phyloP scores from a whole-genome alignment of 1,140 invertebrate species.

The Rhopalosiphum maidis region DNA sequence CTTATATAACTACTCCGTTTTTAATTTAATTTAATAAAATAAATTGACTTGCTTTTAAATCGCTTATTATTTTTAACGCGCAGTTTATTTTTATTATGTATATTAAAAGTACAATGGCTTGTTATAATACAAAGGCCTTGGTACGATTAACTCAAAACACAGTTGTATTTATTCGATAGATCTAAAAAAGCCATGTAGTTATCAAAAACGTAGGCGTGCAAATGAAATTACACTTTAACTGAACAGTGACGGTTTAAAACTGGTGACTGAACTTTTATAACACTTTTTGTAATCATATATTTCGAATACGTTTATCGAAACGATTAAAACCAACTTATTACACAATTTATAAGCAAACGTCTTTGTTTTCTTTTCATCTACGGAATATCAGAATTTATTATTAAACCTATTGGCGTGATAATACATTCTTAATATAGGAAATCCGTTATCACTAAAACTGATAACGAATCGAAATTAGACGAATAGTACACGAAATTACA shows the following conservation, averaged over 20 bases:
- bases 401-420: too few species aligned
- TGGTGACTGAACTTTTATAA: background rate
- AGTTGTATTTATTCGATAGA: background rate
- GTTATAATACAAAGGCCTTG: background rate
- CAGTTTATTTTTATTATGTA: background rate
- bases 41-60: background rate
- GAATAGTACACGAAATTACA: background rate
- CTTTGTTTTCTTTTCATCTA: background rate
- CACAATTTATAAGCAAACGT: background rate
- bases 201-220: background rate
- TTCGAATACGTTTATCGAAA: background rate
- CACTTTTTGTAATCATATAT: background rate
- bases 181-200: background rate
- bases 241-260: background rate
- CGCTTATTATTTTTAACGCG: background rate
- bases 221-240: background rate
- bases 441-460: too few species aligned
- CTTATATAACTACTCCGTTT: background rate
- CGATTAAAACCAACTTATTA: background rate
- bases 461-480: too few species aligned
- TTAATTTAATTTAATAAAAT: background rate
- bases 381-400: background rate
- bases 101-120: background rate
- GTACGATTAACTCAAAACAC: background rate
- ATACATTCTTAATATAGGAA: too few species aligned